Conservation (phyloP, 2,888 invertebrate species). For the Idaea straminata region DNA sequence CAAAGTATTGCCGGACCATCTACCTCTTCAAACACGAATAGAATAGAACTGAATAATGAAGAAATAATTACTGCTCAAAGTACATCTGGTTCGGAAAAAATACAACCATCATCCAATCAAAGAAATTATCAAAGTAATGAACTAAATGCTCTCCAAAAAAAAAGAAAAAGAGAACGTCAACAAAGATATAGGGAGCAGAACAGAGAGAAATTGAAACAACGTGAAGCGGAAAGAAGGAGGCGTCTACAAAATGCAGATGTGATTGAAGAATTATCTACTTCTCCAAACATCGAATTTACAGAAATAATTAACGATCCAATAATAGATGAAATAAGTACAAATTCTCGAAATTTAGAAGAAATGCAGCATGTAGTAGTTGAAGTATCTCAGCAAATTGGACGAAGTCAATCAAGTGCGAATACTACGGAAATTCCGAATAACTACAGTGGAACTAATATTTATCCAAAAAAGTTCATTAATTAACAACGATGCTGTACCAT, state of each 20-base stretch:
- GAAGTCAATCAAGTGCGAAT: no score
- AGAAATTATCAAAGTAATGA: constrained; percentile 7
- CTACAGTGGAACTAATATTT: no score
- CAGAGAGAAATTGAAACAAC: constrained; percentile 31
- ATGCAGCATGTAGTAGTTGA: no score
- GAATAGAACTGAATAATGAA: constrained; percentile 26
- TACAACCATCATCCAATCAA: constrained; percentile 10
- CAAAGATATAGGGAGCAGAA: constrained; percentile 33
- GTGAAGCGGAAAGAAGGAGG: constrained; percentile 30
- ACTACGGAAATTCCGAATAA: no score
- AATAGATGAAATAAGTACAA: no score
- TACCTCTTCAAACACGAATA: constrained; percentile 27
- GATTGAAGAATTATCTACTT: no score
- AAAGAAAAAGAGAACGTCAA: constrained; percentile 30
- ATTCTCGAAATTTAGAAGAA: no score
- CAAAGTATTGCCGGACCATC: constrained; percentile 24
- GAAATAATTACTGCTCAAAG: constrained; percentile 15
- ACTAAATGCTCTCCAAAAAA: constrained; percentile 19
- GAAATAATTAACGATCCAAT: no score
- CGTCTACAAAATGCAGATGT: constrained; percentile 9
- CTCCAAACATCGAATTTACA: no score
- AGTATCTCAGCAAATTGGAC: no score
- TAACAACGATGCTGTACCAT: no score
- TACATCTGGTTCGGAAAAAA: constrained; percentile 7
- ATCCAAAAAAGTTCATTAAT: no score